Conservation (phyloP, 2,797 vertebrate genomes). For the Alosa sapidissima region DNA sequence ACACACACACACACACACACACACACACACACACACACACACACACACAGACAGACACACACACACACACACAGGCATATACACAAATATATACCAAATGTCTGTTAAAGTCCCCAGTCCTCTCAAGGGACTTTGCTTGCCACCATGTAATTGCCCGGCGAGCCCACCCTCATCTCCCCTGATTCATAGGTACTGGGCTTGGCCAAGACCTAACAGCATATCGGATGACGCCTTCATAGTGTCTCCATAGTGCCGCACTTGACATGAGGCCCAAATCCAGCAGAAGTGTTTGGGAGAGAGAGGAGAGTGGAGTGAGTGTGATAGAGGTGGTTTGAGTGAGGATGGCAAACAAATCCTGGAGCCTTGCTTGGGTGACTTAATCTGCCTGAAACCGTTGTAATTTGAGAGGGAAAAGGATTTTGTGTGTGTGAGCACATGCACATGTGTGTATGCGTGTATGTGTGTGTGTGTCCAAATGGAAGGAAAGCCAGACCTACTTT, state of each 20-base stretch:
- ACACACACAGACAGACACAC: neutral
- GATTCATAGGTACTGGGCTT: conserved; percentile 41
- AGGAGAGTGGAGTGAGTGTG: neutral
- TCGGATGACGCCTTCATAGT: conserved; percentile 25
- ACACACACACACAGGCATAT: neutral
- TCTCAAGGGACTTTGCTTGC: neutral
- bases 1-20: neutral
- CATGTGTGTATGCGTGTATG: neutral
- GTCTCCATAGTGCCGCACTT: conserved; percentile 20
- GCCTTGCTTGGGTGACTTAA: neutral
- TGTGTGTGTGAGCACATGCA: neutral
- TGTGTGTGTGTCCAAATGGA: neutral
- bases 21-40: neutral
- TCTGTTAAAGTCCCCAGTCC: neutral
- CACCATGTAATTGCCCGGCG: conserved; percentile 5
- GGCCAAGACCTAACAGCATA: conserved; percentile 26
- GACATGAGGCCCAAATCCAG: conserved; percentile 29
- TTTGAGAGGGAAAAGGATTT: conserved; percentile 24
- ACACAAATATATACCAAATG: neutral
- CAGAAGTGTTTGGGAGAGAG: neutral
- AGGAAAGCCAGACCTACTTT: neutral
- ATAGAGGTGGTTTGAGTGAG: neutral
- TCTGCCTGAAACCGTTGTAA: neutral
- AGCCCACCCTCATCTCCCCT: conserved; percentile 39
- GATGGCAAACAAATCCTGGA: neutral